phyloP scores from a whole-genome alignment of 2,797 vertebrate genomes.

The Phyllotis vaccarum region DNA sequence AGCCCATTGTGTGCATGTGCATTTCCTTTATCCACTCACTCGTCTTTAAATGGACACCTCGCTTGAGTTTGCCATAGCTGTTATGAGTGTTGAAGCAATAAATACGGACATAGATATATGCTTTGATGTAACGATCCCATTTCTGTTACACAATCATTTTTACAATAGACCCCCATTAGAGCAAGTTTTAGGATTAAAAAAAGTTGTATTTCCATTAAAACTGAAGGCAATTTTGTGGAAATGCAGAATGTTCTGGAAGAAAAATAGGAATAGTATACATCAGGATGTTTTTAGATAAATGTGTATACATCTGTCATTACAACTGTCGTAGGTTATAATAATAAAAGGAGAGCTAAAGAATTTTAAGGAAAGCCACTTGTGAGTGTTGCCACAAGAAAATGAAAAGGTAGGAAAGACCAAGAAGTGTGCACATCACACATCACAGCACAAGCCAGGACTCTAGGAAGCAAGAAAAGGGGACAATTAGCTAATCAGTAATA shows the following conservation, averaged over 20 bases:
- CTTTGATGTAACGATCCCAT: neutral
- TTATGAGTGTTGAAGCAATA: neutral
- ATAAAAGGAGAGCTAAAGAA: neutral
- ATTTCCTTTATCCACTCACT: neutral
- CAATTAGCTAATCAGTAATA: no score
- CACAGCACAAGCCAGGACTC: no score
- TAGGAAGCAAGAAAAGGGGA: no score
- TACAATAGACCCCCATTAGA: neutral
- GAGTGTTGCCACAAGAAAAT: neutral
- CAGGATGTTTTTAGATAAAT: neutral
- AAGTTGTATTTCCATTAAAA: neutral
- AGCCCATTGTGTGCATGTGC: fast-evolving
- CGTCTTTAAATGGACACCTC: neutral
- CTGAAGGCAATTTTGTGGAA: neutral
- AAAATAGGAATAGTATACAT: neutral
- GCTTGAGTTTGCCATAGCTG: neutral
- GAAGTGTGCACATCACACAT: neutral
- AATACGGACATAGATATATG: neutral
- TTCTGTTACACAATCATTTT: neutral
- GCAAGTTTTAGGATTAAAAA: neutral
- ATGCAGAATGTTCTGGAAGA: neutral
- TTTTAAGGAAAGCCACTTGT: neutral
- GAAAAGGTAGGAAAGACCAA: neutral
- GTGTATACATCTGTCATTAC: neutral
- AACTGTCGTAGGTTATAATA: neutral